Base-by-base conservation (phyloP, 2,113 vertebrate species). In the Daboia siamensis region DNA sequence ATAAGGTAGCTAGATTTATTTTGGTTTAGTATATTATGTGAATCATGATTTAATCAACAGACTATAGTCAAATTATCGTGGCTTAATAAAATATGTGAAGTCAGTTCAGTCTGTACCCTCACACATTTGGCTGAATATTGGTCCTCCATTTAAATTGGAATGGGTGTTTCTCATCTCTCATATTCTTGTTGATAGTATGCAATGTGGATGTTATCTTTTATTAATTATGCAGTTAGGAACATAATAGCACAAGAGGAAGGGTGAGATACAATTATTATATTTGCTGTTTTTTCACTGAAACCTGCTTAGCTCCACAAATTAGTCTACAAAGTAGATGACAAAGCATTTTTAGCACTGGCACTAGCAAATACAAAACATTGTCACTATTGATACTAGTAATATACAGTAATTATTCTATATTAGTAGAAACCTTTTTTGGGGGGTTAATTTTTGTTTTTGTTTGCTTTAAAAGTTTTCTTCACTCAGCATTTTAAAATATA, bases 301-400 rank as follows among this genome's bases (percentile, higher is more conserved):
- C 46, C 84, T 69, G 80, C 88, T 69, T 57, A 85, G 33, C 74
- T 2, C 3, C 10, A 86, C 57, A 44, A 90, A 64, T 55, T 15
- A 39, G 51, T 17, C 84, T 29, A 69, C 20, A 17, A 87, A 1
- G 15, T 90, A 59, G 33, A 90, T 54, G 57, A 90, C 61, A 39
- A 93, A 93, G 86, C 61, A 90, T n/a, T 48, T 93, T 64, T 54
- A 87, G 29, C 86, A 57, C 80, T 93, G 80, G 88, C 80, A 90
- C n/a, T 24, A 86, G n/a, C n/a, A 87, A 57, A 69, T 69, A 86
- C 44, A 85, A 33, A 51, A 56, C 2, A 51, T 74, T 90, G 24
- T 93, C 52, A 24, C 51, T 93, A 93, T 90, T 93, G 84, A 90
- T 93, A 51, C 59, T 90, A 80, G 64, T 90, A 90, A 90, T 88